These are phyloP conservation scores for Temnothorax curvispinosus DNA, from an alignment of 1,140 invertebrate genomes.

Conservation along the genomic window DNA sequence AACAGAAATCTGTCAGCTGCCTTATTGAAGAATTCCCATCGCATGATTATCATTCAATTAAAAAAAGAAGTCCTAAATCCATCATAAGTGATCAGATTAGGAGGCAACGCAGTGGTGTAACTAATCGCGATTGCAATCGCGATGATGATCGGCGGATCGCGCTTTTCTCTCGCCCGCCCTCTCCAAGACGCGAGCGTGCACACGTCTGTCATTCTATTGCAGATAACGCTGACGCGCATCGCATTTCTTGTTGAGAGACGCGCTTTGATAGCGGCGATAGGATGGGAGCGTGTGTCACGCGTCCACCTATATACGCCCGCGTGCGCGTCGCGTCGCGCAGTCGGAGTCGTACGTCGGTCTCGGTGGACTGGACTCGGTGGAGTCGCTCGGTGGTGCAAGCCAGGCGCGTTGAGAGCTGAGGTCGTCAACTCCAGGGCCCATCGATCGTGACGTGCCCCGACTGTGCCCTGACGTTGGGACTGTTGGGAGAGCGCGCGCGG, in stretches of 20 bases:
- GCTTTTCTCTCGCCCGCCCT: too few species aligned
- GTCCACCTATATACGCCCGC: constrained; percentile 1
- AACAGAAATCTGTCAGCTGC: not conserved
- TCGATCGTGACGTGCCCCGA: not conserved
- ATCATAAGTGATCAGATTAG: not conserved
- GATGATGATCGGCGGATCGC: not conserved
- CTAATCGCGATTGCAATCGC: not conserved
- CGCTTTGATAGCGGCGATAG: not conserved
- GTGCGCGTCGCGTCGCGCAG: not conserved
- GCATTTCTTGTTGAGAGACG: not conserved
- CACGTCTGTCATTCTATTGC: not conserved
- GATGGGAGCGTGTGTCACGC: not conserved
- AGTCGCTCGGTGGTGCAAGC: not conserved
- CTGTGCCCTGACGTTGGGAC: not conserved
- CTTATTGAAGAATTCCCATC: not conserved
- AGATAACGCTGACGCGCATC: not conserved
- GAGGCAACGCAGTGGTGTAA: not conserved
- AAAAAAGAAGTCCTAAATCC: not conserved
- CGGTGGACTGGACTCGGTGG: too few species aligned
- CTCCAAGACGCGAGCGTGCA: not conserved
- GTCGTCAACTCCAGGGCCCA: not conserved
- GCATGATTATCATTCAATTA: not conserved
- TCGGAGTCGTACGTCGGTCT: not conserved
- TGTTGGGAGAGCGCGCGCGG: not conserved
- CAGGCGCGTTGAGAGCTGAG: not conserved